A percentile compares a stretch with the other conserved stretches of the same genome.
Conservation (phyloP, 2,888 invertebrate species). For the Shargacucullia verbasci region DNA sequence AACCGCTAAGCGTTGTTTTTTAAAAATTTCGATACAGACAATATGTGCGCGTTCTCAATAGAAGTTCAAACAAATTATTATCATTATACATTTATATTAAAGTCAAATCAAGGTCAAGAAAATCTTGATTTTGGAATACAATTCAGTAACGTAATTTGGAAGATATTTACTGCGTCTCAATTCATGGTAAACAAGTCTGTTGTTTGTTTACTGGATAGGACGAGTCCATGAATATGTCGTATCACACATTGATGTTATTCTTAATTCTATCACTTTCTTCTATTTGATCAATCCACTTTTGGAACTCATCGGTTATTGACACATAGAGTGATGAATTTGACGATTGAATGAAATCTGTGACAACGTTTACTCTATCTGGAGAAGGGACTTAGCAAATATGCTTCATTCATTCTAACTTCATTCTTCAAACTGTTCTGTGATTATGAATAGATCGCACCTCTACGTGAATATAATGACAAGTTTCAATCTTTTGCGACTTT, state of each 20-base stretch:
- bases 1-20: no score
- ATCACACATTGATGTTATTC: conserved; percentile 37
- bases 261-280: conserved; percentile 53
- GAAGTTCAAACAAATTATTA: no score
- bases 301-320: conserved; percentile 41
- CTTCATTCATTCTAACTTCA: conserved; percentile 53
- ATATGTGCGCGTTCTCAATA: no score
- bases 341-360: conserved; percentile 55
- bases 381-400: conserved; percentile 44
- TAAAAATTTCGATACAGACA: no score
- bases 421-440: conserved; percentile 48
- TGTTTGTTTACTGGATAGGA: conserved; percentile 6
- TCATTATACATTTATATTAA: no score
- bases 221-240: conserved; percentile 14
- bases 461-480: conserved; percentile 42
- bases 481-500: conserved; percentile 47
- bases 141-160: no score
- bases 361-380: conserved; percentile 40
- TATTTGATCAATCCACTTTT: conserved; percentile 50
- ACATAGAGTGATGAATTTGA: conserved; percentile 58
- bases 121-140: no score
- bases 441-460: conserved; percentile 44
- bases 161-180: no score
- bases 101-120: no score
- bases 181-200: background rate